A percentile compares a stretch with the other conserved stretches of the same genome.
Conservation (phyloP, 1,140 invertebrate genomes). For the Drosophila orena region DNA sequence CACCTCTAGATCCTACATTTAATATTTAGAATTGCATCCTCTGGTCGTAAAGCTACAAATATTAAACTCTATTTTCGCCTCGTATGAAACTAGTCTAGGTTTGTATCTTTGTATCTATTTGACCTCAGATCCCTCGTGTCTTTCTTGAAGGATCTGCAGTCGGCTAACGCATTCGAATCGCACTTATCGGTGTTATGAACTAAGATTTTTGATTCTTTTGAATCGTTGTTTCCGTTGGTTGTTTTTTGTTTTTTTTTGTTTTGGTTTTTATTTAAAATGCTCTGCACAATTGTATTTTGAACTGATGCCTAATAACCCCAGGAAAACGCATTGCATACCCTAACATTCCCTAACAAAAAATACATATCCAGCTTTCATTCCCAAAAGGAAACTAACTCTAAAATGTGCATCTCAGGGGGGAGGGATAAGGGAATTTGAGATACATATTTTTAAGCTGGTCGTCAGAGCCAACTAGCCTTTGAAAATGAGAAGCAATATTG, state of each 20-base stretch:
- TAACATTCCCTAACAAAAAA: neutral
- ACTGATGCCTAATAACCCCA: neutral
- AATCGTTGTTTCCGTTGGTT: constrained; percentile 38
- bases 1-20: constrained; percentile 28
- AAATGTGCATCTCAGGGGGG: neutral
- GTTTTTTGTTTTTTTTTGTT: constrained; percentile 7
- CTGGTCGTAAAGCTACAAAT: constrained; percentile 49
- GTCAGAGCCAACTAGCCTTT: neutral
- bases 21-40: constrained; percentile 43
- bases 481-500: neutral
- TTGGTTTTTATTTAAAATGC: neutral
- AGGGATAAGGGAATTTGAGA: neutral
- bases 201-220: constrained; percentile 41
- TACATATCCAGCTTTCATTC: neutral
- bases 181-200: constrained; percentile 69
- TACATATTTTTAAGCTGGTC: neutral
- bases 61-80: constrained; percentile 30
- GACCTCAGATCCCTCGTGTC: constrained; percentile 17
- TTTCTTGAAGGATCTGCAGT: constrained; percentile 3
- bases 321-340: too few species aligned
- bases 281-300: constrained; percentile 11
- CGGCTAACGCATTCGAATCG: constrained; percentile 47
- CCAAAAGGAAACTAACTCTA: neutral
- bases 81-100: constrained; percentile 42
- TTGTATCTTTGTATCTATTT: constrained; percentile 19